Evolutionary conservation across 2,113 vertebrate genomes (phyloP).

Genomic region (Ramphastos sulfuratus): DNA sequence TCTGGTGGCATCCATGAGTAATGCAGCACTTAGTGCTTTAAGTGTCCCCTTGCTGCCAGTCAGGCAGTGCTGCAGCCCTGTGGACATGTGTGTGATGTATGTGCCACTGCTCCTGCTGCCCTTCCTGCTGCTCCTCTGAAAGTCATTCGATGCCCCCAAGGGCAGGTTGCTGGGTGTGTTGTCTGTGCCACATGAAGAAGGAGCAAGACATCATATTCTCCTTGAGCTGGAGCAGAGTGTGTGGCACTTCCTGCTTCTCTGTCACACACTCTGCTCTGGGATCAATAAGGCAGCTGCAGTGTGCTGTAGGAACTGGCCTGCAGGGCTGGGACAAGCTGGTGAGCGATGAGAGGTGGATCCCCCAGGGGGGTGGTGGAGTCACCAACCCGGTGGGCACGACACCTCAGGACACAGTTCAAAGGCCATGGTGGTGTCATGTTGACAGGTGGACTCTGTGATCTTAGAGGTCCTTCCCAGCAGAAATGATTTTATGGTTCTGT

Average conservation of each 20-base stretch:
- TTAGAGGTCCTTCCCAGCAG: too few relatives aligned
- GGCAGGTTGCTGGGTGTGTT: background rate
- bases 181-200: background rate
- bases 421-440: too few relatives aligned
- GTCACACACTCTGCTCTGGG: rapidly evolving
- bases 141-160: background rate
- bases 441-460: too few relatives aligned
- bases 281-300: background rate
- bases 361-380: too few relatives aligned
- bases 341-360: background rate
- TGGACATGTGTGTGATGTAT: background rate
- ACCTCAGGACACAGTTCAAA: too few relatives aligned
- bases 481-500: too few relatives aligned
- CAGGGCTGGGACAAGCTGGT: background rate
- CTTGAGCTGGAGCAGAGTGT: rapidly evolving
- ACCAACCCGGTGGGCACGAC: too few relatives aligned
- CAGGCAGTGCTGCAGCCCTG: background rate
- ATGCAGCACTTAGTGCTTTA: background rate
- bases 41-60: background rate
- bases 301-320: background rate
- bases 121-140: background rate
- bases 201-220: background rate
- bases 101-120: rapidly evolving
- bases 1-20: background rate
- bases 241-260: background rate